Base-by-base conservation (phyloP, 2,113 vertebrate genomes). In the Chloebia gouldiae region DNA sequence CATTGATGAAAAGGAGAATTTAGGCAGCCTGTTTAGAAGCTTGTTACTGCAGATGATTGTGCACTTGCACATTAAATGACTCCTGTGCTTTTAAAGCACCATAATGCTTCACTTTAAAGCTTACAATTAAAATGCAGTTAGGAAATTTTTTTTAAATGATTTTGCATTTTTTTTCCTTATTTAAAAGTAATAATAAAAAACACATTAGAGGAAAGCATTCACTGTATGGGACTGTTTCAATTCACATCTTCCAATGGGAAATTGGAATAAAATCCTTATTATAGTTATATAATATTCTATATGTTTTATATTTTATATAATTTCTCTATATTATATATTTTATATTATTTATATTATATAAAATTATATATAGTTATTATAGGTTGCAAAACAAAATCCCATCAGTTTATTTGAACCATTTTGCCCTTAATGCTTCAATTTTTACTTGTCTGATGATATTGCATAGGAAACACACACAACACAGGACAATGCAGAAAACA, bases 71-170 rank as follows among this genome's bases (percentile, higher is more conserved):
- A 42, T 73, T 69, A 39, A 91, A 87, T 28, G 0, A 59, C 3
- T 42, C 3, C 12, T 24, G 5, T 7, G 9, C 21, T 73, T 35
- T 53, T 37, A 53, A 65, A 59, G 11, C 4, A n/a, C 21, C 2
- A 5, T 28, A 65, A 53, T 17, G 13, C 14, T 81, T 78, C 15
- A 53, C 17, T 70, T 6, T 39, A 72, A 59, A 79, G 1, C 8
- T 63, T 42, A 6, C 3, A 51, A 13, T 25, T n/a, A 44, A 68
- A 87, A 75, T 21, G 6, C 9, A 63, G 15, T 16, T 35, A 33
- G 22, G 10, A 28, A 88, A 8, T 2, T 5, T 4, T 28, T 28
- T 44, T 2, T 1, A 8, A 56, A 44, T 0, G 2, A 11, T 5
- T 30, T 45, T 24, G 17, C 3, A 1, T 0, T 3, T 45, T 44